Conservation (phyloP, 2,888 invertebrate genomes). For the Tethea ocularis region DNA sequence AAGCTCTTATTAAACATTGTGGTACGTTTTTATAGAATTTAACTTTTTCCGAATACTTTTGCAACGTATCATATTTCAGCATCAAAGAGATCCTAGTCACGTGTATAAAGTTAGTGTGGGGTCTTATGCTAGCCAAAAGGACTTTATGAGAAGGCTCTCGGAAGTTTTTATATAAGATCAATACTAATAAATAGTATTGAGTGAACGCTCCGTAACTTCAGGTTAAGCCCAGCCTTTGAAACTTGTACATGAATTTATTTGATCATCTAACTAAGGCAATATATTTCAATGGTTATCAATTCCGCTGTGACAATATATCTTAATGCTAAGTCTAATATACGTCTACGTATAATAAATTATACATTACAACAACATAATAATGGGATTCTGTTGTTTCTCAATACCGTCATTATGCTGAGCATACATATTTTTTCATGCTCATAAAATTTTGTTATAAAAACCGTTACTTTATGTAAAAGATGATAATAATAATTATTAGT, state of each 20-base stretch:
- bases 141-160: neutral
- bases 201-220: neutral
- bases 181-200: slow-evolving; percentile 4
- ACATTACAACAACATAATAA: too few relatives aligned
- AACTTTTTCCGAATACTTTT: slow-evolving; percentile 1
- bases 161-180: neutral
- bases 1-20: neutral
- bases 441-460: too few relatives aligned
- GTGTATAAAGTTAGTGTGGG: slow-evolving; percentile 6
- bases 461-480: too few relatives aligned
- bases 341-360: too few relatives aligned
- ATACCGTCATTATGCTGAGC: too few relatives aligned
- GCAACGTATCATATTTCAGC: slow-evolving; percentile 2
- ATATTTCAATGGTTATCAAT: too few relatives aligned
- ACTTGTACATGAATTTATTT: neutral
- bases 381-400: too few relatives aligned
- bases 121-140: neutral
- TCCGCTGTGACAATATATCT: too few relatives aligned
- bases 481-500: too few relatives aligned
- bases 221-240: neutral
- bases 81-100: slow-evolving; percentile 7
- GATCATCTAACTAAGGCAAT: neutral
- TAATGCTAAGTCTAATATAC: too few relatives aligned
- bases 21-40: neutral
- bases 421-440: too few relatives aligned